phyloP scores from a whole-genome alignment of 2,113 vertebrate species.

The Corythornis cristatus region DNA sequence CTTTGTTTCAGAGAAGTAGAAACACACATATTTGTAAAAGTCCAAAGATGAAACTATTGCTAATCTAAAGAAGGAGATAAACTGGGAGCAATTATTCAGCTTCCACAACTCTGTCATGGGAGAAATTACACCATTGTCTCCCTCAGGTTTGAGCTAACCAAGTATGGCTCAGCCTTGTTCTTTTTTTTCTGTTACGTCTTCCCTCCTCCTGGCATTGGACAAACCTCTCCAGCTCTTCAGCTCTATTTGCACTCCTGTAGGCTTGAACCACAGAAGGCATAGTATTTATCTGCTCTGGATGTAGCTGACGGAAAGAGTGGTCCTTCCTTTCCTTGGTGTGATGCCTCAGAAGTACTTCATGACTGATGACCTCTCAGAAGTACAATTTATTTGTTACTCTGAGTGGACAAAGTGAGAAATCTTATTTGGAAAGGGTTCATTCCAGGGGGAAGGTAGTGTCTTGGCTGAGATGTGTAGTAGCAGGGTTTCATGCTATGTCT shows the following conservation, averaged over 20 bases:
- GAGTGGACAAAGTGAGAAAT: background rate
- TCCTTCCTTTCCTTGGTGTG: background rate
- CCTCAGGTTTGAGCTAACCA: background rate
- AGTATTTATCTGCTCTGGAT: background rate
- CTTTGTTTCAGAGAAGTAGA: background rate
- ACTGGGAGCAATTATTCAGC: background rate
- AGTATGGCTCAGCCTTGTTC: background rate
- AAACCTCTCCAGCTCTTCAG: background rate
- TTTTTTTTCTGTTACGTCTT: background rate
- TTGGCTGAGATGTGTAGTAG: background rate
- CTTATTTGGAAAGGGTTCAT: accelerated
- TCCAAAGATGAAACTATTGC: background rate
- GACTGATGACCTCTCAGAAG: background rate
- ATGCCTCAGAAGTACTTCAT: background rate
- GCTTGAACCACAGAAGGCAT: background rate
- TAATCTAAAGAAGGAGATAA: background rate
- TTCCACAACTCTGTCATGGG: background rate
- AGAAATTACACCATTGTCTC: background rate
- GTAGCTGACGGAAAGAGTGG: background rate
- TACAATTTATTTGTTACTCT: background rate
- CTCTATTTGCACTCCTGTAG: background rate
- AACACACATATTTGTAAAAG: background rate
- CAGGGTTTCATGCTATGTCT: background rate
- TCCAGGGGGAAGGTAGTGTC: background rate
- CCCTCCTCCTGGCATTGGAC: background rate